phyloP scores from a whole-genome alignment of 2,888 invertebrate species.

The Erebia aethiops region DNA sequence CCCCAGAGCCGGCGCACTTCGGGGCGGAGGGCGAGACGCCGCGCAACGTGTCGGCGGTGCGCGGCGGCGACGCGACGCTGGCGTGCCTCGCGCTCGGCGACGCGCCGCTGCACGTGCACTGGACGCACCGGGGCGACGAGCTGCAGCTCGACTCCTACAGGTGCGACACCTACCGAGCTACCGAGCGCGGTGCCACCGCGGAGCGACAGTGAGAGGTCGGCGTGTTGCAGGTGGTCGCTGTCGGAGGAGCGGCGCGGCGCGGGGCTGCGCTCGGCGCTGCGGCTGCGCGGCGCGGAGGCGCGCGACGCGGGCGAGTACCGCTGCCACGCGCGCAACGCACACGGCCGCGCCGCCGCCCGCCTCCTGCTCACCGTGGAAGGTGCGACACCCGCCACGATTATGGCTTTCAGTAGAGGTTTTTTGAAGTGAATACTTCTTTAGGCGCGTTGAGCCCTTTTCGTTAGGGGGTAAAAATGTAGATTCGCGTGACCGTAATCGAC shows the following conservation, averaged over 20 bases:
- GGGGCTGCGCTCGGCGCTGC: constrained; percentile 86
- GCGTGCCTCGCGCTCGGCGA: constrained; percentile 91
- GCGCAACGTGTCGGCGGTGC: constrained; percentile 82
- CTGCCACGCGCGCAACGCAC: constrained; percentile 87
- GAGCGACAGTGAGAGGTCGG: constrained; percentile 50
- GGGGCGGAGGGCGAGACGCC: constrained; percentile 76
- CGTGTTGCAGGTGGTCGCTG: constrained; percentile 75
- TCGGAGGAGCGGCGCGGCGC: constrained; percentile 86
- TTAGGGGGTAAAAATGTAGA: too few species aligned
- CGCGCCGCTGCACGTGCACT: constrained; percentile 89
- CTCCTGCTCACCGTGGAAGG: constrained; percentile 87
- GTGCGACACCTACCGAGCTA: constrained; percentile 48
- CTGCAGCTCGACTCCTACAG: constrained; percentile 86
- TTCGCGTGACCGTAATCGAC: too few species aligned
- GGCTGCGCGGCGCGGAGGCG: constrained; percentile 85
- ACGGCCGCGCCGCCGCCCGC: constrained; percentile 85
- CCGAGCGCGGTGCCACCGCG: too few species aligned
- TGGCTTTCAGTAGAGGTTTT: too few species aligned
- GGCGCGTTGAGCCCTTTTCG: too few species aligned
- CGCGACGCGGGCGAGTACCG: constrained; percentile 88
- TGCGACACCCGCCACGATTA: constrained; percentile 42
- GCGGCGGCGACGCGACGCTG: constrained; percentile 86
- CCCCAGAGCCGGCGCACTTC: constrained; percentile 88
- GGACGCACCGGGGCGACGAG: constrained; percentile 87
- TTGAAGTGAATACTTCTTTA: too few species aligned